Base-by-base conservation (phyloP, 2,113 vertebrate genomes). In the Crotalus horridus region DNA sequence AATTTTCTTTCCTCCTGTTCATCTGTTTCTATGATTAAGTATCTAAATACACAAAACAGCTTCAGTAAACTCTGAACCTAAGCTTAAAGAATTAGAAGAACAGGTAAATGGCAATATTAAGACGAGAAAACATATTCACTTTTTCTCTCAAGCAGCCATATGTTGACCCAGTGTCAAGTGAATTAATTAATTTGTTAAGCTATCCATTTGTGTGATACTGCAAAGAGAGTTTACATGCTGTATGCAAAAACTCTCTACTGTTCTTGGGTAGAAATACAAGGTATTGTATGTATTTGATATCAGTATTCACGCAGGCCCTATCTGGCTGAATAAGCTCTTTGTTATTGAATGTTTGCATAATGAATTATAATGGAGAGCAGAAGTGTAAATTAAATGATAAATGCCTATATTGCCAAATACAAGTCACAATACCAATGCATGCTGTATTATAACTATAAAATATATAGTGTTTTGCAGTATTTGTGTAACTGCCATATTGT, bases 261-360 rank as follows among this genome's bases (percentile, higher is more conserved):
- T 93, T 93, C 58, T 91, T 48, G 15, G n/a, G 0, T 74, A 59
- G 64, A 23, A 92, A 94, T 87, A 64, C 94, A n/a, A 53, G 21
- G 74, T 97, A 94, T 95, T 93, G 58, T 89, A 8, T 93, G 90
- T 93, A 93, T 93, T 94, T 95, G 93, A 81, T 97, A 96, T 97
- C 92, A 88, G 59, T 64, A 9, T 89, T 24, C 92, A 96, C 92
- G 54, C 81, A 90, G 92, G 46, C 90, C 61, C 86, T 55, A 90
- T 85, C 94, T 96, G 87, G 24, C 81, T 95, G 59, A 96, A 92
- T 92, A 94, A 92, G 94, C 0, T 51, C 33, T 93, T 97, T 97
- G 92, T 97, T 93, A 48, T 85, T 95, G 8, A 5, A 85, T 91
- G 81, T 89, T 96, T 97, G 59, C 92, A 58, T 95, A 94, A 92